phyloP scores from a whole-genome alignment of 1,140 invertebrate species.

The Scaptomyza hsui region DNA sequence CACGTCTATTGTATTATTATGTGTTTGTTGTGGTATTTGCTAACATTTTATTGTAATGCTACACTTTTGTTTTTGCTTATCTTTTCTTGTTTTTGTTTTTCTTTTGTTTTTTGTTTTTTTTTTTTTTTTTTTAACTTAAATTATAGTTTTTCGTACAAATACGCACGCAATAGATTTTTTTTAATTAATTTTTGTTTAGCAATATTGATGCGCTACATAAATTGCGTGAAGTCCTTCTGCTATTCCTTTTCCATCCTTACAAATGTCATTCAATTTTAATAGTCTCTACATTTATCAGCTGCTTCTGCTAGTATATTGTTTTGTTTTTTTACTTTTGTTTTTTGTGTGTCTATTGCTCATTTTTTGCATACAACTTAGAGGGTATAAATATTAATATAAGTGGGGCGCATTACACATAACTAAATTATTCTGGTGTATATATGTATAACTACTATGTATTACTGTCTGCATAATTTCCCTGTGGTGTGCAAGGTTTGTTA shows the following conservation, averaged over 20 bases:
- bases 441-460: conserved; percentile 29
- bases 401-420: conserved; percentile 17
- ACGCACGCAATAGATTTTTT: conserved; percentile 13
- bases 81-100: conserved; percentile 29
- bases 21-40: conserved; percentile 59
- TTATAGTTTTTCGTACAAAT: conserved; percentile 19
- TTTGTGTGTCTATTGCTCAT: conserved; percentile 23
- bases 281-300: conserved; percentile 30
- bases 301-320: conserved; percentile 18
- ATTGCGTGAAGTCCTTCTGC: conserved; percentile 24
- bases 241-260: conserved; percentile 6
- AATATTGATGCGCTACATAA: background rate
- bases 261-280: conserved; percentile 35
- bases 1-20: conserved; percentile 44
- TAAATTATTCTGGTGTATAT: conserved; percentile 10
- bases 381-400: conserved; percentile 21
- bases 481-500: conserved; percentile 38
- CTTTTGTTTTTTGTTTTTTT: conserved; percentile 31
- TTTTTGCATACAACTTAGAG: conserved; percentile 25
- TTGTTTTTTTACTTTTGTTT: background rate
- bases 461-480: conserved; percentile 27
- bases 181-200: background rate
- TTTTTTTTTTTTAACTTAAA: conserved; percentile 33
- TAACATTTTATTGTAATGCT: conserved; percentile 57
- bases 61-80: conserved; percentile 38